Percentiles rank a stretch among this genome's conserved stretches.
These are phyloP conservation scores for Catalaphyllia jardinei DNA, from an alignment of 64 coral and sea anemone species.

Conservation along the genomic window DNA sequence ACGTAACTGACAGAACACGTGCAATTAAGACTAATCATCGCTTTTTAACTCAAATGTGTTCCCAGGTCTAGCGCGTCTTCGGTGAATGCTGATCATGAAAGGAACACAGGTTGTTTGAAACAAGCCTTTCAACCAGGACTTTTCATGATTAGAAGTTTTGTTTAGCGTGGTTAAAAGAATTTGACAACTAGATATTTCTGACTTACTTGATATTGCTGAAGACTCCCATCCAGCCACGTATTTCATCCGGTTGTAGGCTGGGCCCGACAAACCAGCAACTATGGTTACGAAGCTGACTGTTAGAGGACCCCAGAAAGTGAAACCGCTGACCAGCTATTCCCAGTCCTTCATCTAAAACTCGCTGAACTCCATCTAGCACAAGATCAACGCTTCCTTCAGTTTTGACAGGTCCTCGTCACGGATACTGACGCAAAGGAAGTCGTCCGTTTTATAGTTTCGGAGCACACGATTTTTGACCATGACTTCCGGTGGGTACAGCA, in stretches of 20 bases:
- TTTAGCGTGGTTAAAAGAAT: background rate
- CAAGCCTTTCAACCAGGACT: too few relatives aligned
- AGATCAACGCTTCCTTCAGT: conserved; percentile 51
- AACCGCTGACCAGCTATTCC: conserved; percentile 61
- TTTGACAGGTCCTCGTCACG: conserved; percentile 92
- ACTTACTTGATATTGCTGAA: conserved; percentile 82
- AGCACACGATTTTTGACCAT: conserved; percentile 94
- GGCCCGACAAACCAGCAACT: conserved; percentile 91
- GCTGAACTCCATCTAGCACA: conserved; percentile 40
- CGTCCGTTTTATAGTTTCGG: conserved; percentile 64
- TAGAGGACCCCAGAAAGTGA: conserved; percentile 89
- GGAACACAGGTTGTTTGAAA: too few relatives aligned
- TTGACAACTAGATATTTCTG: background rate
- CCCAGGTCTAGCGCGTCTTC: too few relatives aligned
- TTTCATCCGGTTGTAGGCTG: conserved; percentile 23
- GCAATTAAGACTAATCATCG: background rate
- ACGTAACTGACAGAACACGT: background rate
- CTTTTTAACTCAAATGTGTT: too few relatives aligned
- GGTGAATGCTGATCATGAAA: too few relatives aligned
- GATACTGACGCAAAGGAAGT: conserved; percentile 89
- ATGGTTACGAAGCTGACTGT: conserved; percentile 93
- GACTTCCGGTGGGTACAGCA: conserved; percentile 80
- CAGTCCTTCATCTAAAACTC: conserved; percentile 55
- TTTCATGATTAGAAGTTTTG: too few relatives aligned
- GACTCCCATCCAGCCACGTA: conserved; percentile 93